Evolutionary conservation across 2,888 invertebrate species (phyloP).

Genomic region (Brachylomia viminalis): DNA sequence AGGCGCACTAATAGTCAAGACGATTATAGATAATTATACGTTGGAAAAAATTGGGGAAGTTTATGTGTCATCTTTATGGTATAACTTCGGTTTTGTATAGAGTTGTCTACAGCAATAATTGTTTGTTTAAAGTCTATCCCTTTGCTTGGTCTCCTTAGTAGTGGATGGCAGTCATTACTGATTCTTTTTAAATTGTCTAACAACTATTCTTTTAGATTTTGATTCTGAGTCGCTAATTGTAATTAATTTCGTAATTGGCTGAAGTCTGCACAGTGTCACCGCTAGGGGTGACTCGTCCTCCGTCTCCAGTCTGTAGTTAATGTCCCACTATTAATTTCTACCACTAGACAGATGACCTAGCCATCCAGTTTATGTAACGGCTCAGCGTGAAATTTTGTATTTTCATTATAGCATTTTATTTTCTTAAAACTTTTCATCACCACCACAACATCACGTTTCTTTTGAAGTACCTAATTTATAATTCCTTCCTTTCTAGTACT

Average conservation of each 20-base stretch:
- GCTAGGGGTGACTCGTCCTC: constrained; percentile 13
- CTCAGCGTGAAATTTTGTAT: background rate
- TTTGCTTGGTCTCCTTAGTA: too few relatives aligned
- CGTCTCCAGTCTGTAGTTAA: constrained; percentile 13
- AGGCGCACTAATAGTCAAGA: constrained; percentile 30
- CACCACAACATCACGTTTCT: too few relatives aligned
- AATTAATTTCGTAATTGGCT: constrained; percentile 8
- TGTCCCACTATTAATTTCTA: constrained; percentile 12
- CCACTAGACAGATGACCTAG: background rate
- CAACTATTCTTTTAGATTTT: background rate
- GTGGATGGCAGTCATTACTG: background rate
- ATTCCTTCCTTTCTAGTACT: too few relatives aligned
- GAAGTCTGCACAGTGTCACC: background rate
- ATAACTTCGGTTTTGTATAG: constrained; percentile 21
- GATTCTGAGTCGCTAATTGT: background rate
- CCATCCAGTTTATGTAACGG: constrained; percentile 2
- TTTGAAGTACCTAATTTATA: too few relatives aligned
- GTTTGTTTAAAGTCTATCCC: background rate
- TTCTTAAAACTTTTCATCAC: too few relatives aligned
- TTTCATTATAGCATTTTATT: background rate
- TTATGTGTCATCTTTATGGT: constrained; percentile 26
- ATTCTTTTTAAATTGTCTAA: background rate
- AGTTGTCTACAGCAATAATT: constrained; percentile 14
- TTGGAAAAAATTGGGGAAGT: constrained; percentile 25
- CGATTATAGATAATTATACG: constrained; percentile 53